Base-by-base conservation (phyloP, 1,140 invertebrate genomes). In the Globodera ellingtonae region DNA sequence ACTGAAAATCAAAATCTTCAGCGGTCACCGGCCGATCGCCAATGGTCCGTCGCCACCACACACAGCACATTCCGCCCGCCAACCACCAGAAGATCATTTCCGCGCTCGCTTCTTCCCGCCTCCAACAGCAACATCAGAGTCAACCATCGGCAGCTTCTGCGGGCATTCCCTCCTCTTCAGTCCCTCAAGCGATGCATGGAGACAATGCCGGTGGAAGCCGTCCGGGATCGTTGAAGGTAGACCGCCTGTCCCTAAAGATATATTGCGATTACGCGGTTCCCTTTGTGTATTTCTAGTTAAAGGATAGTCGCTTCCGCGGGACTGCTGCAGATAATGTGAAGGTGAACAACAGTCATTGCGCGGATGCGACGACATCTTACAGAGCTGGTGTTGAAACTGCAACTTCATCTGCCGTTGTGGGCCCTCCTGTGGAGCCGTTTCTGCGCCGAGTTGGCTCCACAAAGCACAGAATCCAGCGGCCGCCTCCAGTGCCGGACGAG, bases 21-120 rank as follows among this genome's bases (percentile, higher is more conserved):
- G 83, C 83, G 48, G 24, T 84, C 15, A 80, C 83, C 48, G 83
- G 83, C 48, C 79, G 83, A 21, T 84, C 83, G 0, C 83, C 83
- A 18, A 84, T 84, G 35, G 52, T 83, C 52, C 84, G 81, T 50
- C 82, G 84, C 24, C 84, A 72, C 52, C 84, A 82, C 18, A 83
- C n/a, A 8, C 70, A 83, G 10, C 79, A 69, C 44, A 69, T 80
- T 21, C 75, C 70, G 15, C 83, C 84, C 10, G 21, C 52, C 9
- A 44, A 48, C 21, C 77, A 70, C 48, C 24, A 80, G 9, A 35
- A 78, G 59, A n/a, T 50, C 50, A 52, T 62, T 15, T 35, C 48
- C 46, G 66, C 59, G 21, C 75, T 56, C 69, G 50, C 47, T 24
- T 46, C 67, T 21, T 35, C 66, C 10, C 80, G 65, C 81, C 21